Evolutionary conservation across 2,888 invertebrate genomes (phyloP).

Genomic region (Acanthopleura granulata): DNA sequence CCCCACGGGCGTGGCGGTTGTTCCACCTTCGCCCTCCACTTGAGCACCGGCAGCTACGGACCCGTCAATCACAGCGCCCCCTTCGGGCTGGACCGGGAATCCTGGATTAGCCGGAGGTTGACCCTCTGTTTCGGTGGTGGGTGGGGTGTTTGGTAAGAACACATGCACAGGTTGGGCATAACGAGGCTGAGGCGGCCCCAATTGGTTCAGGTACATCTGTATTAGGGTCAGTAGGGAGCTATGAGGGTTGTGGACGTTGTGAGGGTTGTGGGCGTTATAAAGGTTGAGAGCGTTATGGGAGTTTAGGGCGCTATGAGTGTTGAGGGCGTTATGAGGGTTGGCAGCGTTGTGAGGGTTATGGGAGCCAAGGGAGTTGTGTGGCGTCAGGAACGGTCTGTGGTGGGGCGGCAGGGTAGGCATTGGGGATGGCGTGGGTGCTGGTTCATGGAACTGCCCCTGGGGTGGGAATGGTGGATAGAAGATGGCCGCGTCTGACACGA

Average conservation of each 20-base stretch:
- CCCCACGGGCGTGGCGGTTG: background rate
- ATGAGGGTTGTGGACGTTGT: background rate
- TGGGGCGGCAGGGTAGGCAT: background rate
- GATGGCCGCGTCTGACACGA: background rate
- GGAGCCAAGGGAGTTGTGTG: no score
- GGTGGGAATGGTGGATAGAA: conserved; percentile 17
- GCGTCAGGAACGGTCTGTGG: background rate
- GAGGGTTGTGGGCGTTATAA: no score
- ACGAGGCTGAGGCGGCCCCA: background rate
- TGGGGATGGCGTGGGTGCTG: background rate
- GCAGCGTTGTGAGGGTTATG: background rate
- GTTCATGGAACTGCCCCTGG: background rate
- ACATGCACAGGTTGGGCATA: background rate
- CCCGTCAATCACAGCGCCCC: background rate
- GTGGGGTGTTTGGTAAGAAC: background rate
- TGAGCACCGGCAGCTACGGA: background rate
- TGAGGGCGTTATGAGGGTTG: background rate
- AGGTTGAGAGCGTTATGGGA: background rate
- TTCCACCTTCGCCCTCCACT: background rate
- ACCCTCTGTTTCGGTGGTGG: background rate
- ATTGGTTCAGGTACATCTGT: background rate
- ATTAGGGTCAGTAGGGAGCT: background rate
- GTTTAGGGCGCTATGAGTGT: background rate
- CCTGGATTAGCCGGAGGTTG: background rate
- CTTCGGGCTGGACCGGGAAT: background rate